phyloP scores from a whole-genome alignment of 2,888 invertebrate species.

The Yponomeuta cagnagella region DNA sequence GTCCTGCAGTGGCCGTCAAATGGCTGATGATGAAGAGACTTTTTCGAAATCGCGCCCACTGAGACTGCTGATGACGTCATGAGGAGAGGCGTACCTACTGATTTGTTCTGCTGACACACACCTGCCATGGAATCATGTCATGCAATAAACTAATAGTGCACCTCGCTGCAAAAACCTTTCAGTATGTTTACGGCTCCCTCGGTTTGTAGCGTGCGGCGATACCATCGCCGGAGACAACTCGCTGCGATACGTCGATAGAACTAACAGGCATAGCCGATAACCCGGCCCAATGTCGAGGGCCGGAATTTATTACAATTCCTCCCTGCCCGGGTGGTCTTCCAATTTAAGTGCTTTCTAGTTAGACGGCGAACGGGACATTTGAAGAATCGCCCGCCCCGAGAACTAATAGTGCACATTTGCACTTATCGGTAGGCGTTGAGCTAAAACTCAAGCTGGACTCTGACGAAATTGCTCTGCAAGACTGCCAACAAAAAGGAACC shows the following conservation, averaged over 20 bases:
- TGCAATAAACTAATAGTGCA: no score
- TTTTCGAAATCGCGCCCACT: no score
- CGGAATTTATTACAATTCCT: constrained; percentile 38
- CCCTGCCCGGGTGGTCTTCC: constrained; percentile 44
- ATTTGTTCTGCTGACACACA: no score
- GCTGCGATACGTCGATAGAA: constrained; percentile 38
- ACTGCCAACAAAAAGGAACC: constrained; percentile 50
- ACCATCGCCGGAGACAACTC: constrained; percentile 24
- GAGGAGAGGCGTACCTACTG: no score
- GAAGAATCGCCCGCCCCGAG: constrained; percentile 26
- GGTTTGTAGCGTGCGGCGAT: constrained; percentile 39
- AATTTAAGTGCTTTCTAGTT: constrained; percentile 27
- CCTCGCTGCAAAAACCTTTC: neutral
- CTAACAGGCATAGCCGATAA: constrained; percentile 39
- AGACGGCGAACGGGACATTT: constrained; percentile 4
- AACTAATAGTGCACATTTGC: constrained; percentile 1
- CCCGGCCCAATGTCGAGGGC: constrained; percentile 30
- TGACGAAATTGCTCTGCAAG: constrained; percentile 46
- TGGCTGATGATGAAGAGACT: no score
- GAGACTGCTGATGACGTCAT: no score
- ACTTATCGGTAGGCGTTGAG: constrained; percentile 12
- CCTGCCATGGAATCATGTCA: no score
- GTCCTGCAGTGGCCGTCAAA: no score
- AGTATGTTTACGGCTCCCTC: constrained; percentile 22
- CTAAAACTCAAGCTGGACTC: neutral